Percentiles rank a stretch among this genome's conserved stretches.
These are phyloP conservation scores for Drosophila leonis DNA, from an alignment of 2,888 invertebrate genomes.

Conservation along the genomic window DNA sequence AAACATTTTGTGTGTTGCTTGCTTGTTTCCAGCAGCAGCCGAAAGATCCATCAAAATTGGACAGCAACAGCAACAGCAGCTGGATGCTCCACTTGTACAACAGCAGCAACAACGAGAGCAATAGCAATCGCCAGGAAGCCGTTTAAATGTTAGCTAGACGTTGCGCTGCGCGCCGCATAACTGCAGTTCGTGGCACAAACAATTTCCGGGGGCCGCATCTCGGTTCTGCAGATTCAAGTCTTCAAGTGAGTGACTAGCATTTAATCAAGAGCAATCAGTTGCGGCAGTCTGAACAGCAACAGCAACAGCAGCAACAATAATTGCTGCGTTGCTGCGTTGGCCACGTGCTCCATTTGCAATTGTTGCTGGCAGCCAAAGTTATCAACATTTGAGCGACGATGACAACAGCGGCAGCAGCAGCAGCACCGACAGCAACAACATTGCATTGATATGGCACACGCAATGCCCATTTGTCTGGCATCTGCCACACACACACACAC, in stretches of 20 bases:
- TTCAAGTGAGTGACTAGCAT: conserved; percentile 76
- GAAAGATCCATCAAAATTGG: conserved; percentile 47
- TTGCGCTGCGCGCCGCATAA: conserved; percentile 47
- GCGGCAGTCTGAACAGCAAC: conserved; percentile 46
- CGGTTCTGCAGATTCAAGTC: conserved; percentile 46
- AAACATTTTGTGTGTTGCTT: conserved; percentile 11
- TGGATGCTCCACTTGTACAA: conserved; percentile 47
- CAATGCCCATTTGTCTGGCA: conserved; percentile 75
- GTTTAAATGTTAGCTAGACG: conserved; percentile 61
- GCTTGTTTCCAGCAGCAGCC: conserved; percentile 19
- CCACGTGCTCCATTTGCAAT: conserved; percentile 70
- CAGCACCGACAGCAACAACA: conserved; percentile 36
- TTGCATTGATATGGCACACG: conserved; percentile 70
- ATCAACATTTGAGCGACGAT: conserved; percentile 67
- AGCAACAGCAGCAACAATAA: conserved; percentile 52
- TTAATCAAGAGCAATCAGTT: conserved; percentile 77
- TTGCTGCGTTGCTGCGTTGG: conserved; percentile 58
- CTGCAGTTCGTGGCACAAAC: conserved; percentile 73
- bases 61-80: conserved; percentile 42
- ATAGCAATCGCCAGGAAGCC: conserved; percentile 60
- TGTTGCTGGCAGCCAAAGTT: conserved; percentile 57
- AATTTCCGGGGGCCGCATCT: conserved; percentile 68
- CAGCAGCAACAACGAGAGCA: conserved; percentile 7
- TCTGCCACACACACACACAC: conserved; percentile 60
- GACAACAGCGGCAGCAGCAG: conserved; percentile 48